Evolutionary conservation across 2,113 vertebrate genomes (phyloP).

Genomic region (Noctilio leporinus): DNA sequence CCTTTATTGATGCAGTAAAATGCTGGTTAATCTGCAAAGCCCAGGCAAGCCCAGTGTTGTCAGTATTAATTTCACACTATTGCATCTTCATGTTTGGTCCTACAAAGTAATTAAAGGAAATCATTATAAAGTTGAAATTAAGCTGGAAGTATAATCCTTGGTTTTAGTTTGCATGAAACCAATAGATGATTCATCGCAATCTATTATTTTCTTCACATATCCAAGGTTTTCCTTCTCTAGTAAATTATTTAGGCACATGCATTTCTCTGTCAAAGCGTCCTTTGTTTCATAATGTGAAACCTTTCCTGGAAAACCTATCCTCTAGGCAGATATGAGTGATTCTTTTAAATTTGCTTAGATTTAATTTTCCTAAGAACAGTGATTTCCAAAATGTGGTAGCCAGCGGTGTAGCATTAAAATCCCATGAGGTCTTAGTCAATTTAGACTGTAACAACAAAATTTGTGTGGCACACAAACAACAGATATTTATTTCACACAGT

Average conservation of each 20-base stretch:
- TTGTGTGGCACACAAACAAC: neutral
- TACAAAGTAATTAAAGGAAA: conserved; percentile 63
- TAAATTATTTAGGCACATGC: neutral
- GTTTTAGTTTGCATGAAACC: conserved; percentile 32
- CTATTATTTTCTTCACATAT: neutral
- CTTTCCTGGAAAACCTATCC: neutral
- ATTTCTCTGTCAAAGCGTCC: neutral
- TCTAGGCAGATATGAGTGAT: neutral
- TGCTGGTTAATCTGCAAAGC: conserved; percentile 61
- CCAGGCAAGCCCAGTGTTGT: conserved; percentile 48
- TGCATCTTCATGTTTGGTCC: conserved; percentile 54
- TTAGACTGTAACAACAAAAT: neutral
- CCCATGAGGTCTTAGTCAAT: neutral
- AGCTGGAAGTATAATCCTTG: conserved; percentile 58
- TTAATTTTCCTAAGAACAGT: neutral
- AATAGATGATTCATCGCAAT: conserved; percentile 28
- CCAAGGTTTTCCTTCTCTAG: neutral
- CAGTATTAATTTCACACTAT: conserved; percentile 72
- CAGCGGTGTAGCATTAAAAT: neutral
- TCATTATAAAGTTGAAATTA: conserved; percentile 69
- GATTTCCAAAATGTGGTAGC: neutral
- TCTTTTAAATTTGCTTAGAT: neutral
- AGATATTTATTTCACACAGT: neutral
- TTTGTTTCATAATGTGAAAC: neutral
- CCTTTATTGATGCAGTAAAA: conserved; percentile 65